A percentile compares a stretch with the other conserved stretches of the same genome.
phyloP scores from a whole-genome alignment of 2,113 vertebrate genomes.

The Pelecanus crispus region DNA sequence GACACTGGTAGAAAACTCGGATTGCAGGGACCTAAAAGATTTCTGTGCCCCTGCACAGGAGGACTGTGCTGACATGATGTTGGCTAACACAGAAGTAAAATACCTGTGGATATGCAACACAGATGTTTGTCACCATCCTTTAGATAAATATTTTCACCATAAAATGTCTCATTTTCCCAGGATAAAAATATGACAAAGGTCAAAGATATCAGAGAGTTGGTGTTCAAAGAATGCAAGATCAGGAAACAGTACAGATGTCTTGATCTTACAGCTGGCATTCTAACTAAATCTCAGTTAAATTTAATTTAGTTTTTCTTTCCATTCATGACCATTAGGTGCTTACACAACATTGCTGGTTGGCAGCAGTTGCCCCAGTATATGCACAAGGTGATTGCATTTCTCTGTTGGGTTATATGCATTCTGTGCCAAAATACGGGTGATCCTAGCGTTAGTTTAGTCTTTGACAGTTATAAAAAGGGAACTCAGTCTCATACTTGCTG shows the following conservation, averaged over 20 bases:
- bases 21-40: neutral
- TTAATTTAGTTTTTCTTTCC: neutral
- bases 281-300: neutral
- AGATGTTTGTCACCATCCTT: neutral
- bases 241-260: neutral
- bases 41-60: neutral
- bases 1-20: neutral
- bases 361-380: neutral
- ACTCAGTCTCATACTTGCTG: neutral
- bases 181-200: neutral
- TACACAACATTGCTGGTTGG: neutral
- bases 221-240: neutral
- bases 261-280: neutral
- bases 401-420: neutral
- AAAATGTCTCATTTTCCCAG: neutral
- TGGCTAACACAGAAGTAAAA: neutral
- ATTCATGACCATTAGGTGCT: neutral
- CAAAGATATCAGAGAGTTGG: neutral
- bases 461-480: neutral
- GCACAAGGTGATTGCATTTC: neutral
- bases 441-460: neutral
- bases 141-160: neutral
- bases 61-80: neutral
- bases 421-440: neutral
- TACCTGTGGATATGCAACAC: neutral